These are phyloP conservation scores for Acyrthosiphon pisum DNA, from an alignment of 1,140 invertebrate genomes.

Conservation along the genomic window DNA sequence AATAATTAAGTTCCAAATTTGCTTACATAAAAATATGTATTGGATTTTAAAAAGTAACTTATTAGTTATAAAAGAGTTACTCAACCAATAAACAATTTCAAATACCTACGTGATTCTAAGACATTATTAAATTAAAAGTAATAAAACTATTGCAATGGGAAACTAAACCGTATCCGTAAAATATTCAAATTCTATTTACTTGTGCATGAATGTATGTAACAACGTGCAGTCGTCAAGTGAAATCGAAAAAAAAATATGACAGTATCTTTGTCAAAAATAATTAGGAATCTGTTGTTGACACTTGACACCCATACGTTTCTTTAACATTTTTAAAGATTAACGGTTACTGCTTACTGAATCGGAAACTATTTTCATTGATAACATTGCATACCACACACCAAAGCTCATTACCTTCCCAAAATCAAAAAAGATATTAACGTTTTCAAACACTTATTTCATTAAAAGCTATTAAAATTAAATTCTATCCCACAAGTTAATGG, in stretches of 20 bases:
- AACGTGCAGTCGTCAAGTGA: neutral
- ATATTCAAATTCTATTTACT: neutral
- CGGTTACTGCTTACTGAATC: neutral
- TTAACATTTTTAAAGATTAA: constrained; percentile 8
- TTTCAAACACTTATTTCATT: neutral
- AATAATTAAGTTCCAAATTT: too few relatives aligned
- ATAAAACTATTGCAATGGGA: neutral
- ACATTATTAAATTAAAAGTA: neutral
- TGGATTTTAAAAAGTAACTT: neutral
- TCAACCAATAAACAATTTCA: neutral
- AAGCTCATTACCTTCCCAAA: neutral
- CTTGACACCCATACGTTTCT: neutral
- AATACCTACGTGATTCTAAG: neutral
- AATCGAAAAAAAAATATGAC: neutral
- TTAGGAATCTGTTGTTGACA: neutral
- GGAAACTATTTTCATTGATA: neutral
- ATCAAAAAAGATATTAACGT: neutral
- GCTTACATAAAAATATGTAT: neutral
- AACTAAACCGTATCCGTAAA: neutral
- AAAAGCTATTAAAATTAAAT: neutral
- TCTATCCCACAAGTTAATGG: neutral
- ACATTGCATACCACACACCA: neutral
- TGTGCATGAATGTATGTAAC: neutral
- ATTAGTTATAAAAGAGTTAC: neutral
- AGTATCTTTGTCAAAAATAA: neutral